Evolutionary conservation across 2,888 invertebrate species (phyloP).

Genomic region (Andricus quercusramuli): DNA sequence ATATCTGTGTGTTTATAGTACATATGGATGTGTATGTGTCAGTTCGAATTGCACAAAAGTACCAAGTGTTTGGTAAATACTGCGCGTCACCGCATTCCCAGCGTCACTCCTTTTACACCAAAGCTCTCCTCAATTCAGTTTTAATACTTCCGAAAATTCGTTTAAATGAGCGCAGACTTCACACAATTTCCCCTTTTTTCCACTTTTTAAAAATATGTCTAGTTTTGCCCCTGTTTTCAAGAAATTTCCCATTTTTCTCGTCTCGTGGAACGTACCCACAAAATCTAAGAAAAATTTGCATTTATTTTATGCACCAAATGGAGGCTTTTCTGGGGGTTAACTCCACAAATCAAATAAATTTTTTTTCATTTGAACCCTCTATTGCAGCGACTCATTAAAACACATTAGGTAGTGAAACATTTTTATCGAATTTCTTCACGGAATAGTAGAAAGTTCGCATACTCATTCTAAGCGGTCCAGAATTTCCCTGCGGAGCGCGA

Average conservation of each 20-base stretch:
- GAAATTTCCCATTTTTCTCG: too few relatives aligned
- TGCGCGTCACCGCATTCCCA: neutral
- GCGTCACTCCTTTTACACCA: neutral
- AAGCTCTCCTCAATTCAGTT: neutral
- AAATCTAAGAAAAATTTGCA: too few relatives aligned
- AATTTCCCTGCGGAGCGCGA: neutral
- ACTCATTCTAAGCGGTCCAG: neutral
- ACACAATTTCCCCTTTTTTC: too few relatives aligned
- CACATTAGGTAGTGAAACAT: neutral
- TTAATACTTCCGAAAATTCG: neutral
- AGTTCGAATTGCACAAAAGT: neutral
- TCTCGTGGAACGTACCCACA: too few relatives aligned
- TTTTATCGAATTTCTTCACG: neutral
- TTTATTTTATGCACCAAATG: too few relatives aligned
- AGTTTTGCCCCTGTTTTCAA: too few relatives aligned
- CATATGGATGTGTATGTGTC: neutral
- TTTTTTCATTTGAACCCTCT: neutral
- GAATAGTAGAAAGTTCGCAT: neutral
- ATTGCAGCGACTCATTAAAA: neutral
- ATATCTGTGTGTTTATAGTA: neutral
- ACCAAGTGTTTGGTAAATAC: constrained; percentile 5
- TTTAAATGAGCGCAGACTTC: too few relatives aligned
- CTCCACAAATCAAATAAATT: too few relatives aligned
- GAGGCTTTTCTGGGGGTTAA: too few relatives aligned
- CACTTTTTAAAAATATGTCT: too few relatives aligned